Base-by-base conservation (phyloP, 1,140 invertebrate genomes). In the Drosophila repletoides region DNA sequence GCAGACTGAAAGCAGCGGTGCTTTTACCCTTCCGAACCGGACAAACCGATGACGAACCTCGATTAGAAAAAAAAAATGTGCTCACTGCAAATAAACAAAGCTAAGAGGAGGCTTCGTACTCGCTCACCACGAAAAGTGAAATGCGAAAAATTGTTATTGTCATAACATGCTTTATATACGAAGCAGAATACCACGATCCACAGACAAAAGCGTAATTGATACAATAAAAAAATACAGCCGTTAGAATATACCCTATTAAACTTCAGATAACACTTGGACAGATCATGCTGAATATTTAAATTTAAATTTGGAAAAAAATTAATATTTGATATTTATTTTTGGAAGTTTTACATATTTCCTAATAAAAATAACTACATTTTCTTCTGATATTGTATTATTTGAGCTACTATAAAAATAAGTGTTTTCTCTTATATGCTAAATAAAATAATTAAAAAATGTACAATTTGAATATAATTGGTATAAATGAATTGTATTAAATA, bases 101-200 rank as follows among this genome's bases (percentile, higher is more conserved):
- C 29, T 15, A 21, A n/a, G 38, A 46, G 38, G 10, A 52, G 29
- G 59, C 40, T 59, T 65, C 40, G 46, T 60, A 34, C 28, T 38
- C 48, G 40, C 58, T 31, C 51, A 55, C 21, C 21, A 29, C 40
- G 48, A 56, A 59, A 63, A 55, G 70, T 65, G 68, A 74, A 74
- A 70, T 79, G 76, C 34, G 40, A 55, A 73, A 73, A 52, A 17
- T 29, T 34, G 43, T 17, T 34, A 51, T 31, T 46, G 75, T 38
- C 70, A 56, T 56, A 61, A 38, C 53, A 46, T 33, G 59, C 75
- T 75, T 77, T 84, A 83, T 83, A 70, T 34, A 43, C 58, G 36
- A 64, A 64, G 53, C 48, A 19, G 41, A n/a, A 22, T n/a, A 10
- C 28, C 17, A 48, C 61, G 61, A 58, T 65, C 52, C 34, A 26